These are phyloP conservation scores for Octodon degus DNA, from an alignment of 2,113 vertebrate genomes.

Conservation along the genomic window DNA sequence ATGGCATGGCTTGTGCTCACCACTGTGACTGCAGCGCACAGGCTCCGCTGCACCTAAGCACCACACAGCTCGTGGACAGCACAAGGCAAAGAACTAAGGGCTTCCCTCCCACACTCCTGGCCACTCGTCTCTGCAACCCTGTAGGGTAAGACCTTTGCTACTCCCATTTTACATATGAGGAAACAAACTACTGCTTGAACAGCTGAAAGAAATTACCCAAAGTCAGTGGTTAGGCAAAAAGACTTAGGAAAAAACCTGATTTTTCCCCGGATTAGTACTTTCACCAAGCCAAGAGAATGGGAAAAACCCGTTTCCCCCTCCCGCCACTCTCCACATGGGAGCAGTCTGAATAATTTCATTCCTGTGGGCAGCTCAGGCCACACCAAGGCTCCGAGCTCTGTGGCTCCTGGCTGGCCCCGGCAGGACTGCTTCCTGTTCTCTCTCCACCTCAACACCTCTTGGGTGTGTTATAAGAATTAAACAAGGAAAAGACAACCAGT, in stretches of 20 bases:
- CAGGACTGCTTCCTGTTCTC: neutral
- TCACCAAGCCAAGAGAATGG: constrained; percentile 1
- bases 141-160: neutral
- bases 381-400: neutral
- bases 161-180: neutral
- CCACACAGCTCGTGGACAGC: neutral
- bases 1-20: neutral
- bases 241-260: neutral
- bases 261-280: neutral
- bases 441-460: constrained; percentile 17
- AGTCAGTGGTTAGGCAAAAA: neutral
- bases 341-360: neutral
- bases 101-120: neutral
- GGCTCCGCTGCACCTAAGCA: neutral
- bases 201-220: neutral
- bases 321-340: neutral
- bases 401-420: neutral
- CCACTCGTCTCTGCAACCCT: neutral
- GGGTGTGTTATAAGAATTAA: neutral
- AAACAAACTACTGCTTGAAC: constrained; percentile 19
- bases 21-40: neutral
- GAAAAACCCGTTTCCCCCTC: neutral
- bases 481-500: neutral
- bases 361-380: constrained; percentile 2
- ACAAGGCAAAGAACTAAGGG: neutral